Base-by-base conservation (phyloP, 2,797 vertebrate genomes). In the Anableps anableps region DNA sequence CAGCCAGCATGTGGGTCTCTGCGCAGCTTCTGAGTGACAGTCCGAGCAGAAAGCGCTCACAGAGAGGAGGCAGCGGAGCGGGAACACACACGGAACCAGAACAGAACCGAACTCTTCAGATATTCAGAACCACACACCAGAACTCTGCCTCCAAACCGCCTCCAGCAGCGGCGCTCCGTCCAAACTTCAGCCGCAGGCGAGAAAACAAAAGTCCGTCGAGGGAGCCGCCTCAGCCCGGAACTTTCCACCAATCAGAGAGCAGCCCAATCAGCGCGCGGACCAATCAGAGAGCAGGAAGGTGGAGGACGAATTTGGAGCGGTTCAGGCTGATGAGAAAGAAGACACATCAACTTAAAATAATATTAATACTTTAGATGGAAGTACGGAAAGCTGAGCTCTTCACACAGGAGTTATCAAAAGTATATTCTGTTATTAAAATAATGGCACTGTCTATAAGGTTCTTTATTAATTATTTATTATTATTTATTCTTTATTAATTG, bases 11-110 rank as follows among this genome's bases (percentile, higher is more conserved):
- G 91, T 93, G 92, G 92, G 75, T 55, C 19, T 75, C 83, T 85
- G 90, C 68, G 60, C 86, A 80, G 77, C 88, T 91, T 85, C 55
- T 94, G 90, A 92, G 81, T 94, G 93, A 94, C 93, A 92, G 93
- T 75, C 85, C 75, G 81, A 77, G 23, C 68, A 78, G 11, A 79
- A 77, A 77, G 14, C 62, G 83, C 76, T 71, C 66, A 60, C 36
- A n/a, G 47, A 78, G 45, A 38, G 23, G 31, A 31, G 73, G 1
- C 41, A 55, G 41, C 41, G 41, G 14, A 72, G 53, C 76, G 43
- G 17, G 45, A 29, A 4, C 1, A 14, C 7, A 13, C 51, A 47
- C 11, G 26, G 26, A 36, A 14, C 36, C 50, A 31, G 10, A 60
- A 4, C n/a, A 55, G 72, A 9, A 4, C 10, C 5, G 0, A 29